Evolutionary conservation across 1,140 invertebrate species (phyloP).

Genomic region (Eupristina koningsbergeri): DNA sequence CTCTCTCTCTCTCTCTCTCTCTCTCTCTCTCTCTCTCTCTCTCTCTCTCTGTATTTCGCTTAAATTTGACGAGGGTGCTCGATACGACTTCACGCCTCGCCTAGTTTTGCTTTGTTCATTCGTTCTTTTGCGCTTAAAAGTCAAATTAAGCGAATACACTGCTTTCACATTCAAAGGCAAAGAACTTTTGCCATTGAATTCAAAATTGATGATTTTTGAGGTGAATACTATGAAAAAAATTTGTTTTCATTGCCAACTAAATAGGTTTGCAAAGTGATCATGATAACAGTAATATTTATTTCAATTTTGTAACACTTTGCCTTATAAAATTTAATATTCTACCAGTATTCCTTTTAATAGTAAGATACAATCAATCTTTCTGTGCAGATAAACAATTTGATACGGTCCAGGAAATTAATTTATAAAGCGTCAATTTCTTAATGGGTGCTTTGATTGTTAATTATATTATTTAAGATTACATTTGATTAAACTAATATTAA

Average conservation of each 20-base stretch:
- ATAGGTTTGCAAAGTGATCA: neutral
- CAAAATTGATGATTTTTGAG: constrained; percentile 18
- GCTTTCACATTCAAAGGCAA: neutral
- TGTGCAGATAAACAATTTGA: too few species aligned
- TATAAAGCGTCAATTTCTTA: too few species aligned
- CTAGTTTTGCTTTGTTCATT: neutral
- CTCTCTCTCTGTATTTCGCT: neutral
- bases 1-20: neutral
- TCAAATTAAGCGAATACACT: constrained; percentile 34
- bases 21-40: neutral
- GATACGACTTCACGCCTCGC: constrained; percentile 40
- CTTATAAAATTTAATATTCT: neutral
- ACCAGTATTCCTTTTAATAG: neutral
- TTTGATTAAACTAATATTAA: too few species aligned
- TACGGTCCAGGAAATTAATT: too few species aligned
- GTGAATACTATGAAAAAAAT: neutral
- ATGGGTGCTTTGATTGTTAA: too few species aligned
- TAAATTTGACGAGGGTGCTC: constrained; percentile 41
- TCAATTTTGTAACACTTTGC: neutral
- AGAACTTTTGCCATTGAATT: neutral
- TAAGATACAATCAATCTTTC: too few species aligned
- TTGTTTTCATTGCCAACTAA: neutral
- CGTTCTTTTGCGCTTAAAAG: constrained; percentile 31
- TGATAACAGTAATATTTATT: neutral
- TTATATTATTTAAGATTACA: too few species aligned